Evolutionary conservation across 2,797 vertebrate species (phyloP).

Genomic region (Paguma larvata): DNA sequence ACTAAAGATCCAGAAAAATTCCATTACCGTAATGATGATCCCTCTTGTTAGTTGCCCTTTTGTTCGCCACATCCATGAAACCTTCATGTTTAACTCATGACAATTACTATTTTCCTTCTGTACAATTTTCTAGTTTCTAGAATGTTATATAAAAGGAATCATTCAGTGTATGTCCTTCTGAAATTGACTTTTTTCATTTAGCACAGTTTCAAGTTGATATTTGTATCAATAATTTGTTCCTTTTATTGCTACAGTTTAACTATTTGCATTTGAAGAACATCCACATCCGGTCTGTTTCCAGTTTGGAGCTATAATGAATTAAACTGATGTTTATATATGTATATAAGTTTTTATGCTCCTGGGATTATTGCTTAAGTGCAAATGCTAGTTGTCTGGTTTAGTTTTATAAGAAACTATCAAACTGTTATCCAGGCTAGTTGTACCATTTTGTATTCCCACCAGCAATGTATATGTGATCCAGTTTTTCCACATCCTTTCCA

Average conservation of each 20-base stretch:
- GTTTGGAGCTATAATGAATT: neutral
- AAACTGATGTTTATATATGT: neutral
- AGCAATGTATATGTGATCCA: neutral
- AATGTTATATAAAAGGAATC: constrained; percentile 3
- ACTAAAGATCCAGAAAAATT: neutral
- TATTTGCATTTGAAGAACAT: neutral
- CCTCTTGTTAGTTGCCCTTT: neutral
- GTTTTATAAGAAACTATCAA: constrained; percentile 14
- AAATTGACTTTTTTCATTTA: neutral
- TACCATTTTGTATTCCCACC: neutral
- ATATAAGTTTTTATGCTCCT: neutral
- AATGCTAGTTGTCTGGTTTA: neutral
- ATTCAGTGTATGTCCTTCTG: neutral
- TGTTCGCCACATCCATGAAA: neutral
- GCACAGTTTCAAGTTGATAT: neutral
- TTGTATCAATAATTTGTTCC: neutral
- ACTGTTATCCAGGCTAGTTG: neutral
- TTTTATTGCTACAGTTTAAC: constrained; percentile 26
- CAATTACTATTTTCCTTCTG: neutral
- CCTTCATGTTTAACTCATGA: neutral
- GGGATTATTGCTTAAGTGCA: neutral
- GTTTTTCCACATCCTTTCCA: neutral
- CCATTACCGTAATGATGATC: neutral
- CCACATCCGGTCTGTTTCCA: neutral
- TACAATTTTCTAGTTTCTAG: neutral